Percentiles rank a stretch among this genome's conserved stretches.
Evolutionary conservation across 2,888 invertebrate species (phyloP).

Genomic region (Dasypolia templi): DNA sequence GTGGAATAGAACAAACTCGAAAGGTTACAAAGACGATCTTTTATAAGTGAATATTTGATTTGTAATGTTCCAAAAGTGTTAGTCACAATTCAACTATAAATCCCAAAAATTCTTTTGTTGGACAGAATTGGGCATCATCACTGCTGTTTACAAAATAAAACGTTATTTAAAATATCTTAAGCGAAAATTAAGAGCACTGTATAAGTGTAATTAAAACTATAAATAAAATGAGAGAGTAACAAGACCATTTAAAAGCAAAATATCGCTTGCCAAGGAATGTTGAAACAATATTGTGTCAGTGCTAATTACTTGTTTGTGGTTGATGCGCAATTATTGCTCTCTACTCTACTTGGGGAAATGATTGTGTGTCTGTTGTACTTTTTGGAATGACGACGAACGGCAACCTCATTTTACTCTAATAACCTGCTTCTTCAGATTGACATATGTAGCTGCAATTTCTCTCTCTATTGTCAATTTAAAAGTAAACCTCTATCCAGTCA

Average conservation of each 20-base stretch:
- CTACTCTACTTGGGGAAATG: conserved; percentile 9
- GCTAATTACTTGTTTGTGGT: conserved; percentile 62
- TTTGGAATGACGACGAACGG: not conserved
- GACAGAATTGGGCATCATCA: conserved; percentile 42
- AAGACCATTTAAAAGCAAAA: conserved; percentile 63
- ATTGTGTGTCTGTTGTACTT: conserved; percentile 15
- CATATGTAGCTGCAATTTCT: not conserved
- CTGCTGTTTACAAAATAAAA: conserved; percentile 43
- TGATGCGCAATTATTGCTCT: conserved; percentile 42
- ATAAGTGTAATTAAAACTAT: conserved; percentile 61
- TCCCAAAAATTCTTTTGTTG: conserved; percentile 45
- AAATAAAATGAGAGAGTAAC: conserved; percentile 51
- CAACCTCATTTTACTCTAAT: not conserved
- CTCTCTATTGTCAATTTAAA: not conserved
- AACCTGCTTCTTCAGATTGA: not conserved
- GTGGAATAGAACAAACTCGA: not conserved
- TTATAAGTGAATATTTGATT: not conserved
- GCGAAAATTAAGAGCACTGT: conserved; percentile 48
- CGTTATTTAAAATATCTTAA: conserved; percentile 46
- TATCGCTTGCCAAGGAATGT: conserved; percentile 62
- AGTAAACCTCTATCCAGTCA: not conserved
- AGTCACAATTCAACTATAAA: conserved; percentile 30
- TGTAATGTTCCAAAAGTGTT: conserved; percentile 2
- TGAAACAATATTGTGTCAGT: conserved; percentile 60
- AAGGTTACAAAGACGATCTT: not conserved